Evolutionary conservation across 2,797 vertebrate genomes (phyloP).

Genomic region (Setipinna tenuifilis): DNA sequence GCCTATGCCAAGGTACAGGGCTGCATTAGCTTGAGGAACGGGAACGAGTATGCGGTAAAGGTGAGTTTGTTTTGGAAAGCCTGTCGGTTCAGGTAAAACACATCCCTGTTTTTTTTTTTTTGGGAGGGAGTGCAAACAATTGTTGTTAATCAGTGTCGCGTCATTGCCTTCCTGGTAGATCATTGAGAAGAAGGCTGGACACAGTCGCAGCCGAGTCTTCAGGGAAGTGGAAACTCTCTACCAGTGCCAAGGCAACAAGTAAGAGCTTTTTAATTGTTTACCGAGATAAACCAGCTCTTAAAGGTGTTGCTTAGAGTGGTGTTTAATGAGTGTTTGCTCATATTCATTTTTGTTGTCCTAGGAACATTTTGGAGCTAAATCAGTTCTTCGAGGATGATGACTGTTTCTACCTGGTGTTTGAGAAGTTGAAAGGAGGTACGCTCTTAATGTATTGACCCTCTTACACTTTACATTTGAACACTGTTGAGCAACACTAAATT

Average conservation of each 20-base stretch:
- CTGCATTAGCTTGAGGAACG: slow-evolving; percentile 89
- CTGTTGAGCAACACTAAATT: neutral
- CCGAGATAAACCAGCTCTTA: neutral
- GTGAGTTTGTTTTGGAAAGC: slow-evolving; percentile 63
- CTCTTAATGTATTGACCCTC: neutral
- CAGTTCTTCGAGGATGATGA: slow-evolving; percentile 95
- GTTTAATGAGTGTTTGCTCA: neutral
- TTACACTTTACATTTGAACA: neutral
- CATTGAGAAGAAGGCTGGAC: slow-evolving; percentile 90
- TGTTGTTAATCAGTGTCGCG: neutral
- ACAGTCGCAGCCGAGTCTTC: slow-evolving; percentile 93
- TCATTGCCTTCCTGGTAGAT: slow-evolving; percentile 76
- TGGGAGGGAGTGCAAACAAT: neutral
- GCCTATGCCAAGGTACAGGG: slow-evolving; percentile 95
- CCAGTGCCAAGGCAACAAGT: slow-evolving; percentile 97
- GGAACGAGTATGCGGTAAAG: slow-evolving; percentile 93
- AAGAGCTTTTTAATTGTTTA: slow-evolving; percentile 55
- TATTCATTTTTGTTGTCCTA: slow-evolving; percentile 50
- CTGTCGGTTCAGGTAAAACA: neutral
- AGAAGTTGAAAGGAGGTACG: slow-evolving; percentile 93
- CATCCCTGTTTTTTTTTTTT: neutral
- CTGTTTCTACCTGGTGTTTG: slow-evolving; percentile 96
- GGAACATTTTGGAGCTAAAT: slow-evolving; percentile 95
- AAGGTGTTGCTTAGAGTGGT: neutral
- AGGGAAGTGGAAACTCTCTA: slow-evolving; percentile 95